phyloP scores from a whole-genome alignment of 1,140 invertebrate genomes.

The Neodiprion virginianus region DNA sequence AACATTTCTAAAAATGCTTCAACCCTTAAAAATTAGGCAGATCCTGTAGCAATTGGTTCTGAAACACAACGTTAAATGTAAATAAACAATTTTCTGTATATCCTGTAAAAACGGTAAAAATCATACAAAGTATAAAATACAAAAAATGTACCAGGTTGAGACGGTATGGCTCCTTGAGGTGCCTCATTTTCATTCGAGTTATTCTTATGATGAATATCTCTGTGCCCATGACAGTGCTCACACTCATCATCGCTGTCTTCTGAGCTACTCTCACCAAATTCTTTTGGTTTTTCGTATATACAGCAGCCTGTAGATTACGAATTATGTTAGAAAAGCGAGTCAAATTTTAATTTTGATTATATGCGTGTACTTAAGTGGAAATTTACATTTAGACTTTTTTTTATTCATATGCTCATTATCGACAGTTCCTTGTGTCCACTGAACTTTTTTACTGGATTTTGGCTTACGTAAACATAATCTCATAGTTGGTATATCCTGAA shows the following conservation, averaged over 20 bases:
- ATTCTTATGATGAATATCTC: constrained; percentile 71
- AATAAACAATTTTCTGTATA: not conserved
- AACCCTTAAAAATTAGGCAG: constrained; percentile 32
- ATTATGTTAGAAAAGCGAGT: constrained; percentile 20
- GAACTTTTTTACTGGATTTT: constrained; percentile 79
- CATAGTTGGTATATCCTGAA: constrained; percentile 71
- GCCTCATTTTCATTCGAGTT: constrained; percentile 39
- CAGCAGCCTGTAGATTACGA: constrained; percentile 75
- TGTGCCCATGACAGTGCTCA: constrained; percentile 85
- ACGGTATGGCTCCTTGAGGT: constrained; percentile 38
- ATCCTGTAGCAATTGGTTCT: constrained; percentile 49
- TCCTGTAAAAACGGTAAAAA: not conserved
- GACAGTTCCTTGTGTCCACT: constrained; percentile 86
- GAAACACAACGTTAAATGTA: constrained; percentile 23
- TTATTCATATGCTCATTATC: constrained; percentile 94
- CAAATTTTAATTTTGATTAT: not conserved
- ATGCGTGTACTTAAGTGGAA: not conserved
- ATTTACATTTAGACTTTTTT: constrained; percentile 94
- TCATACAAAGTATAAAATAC: too few species aligned
- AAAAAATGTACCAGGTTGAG: constrained; percentile 34
- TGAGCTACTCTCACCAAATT: constrained; percentile 84
- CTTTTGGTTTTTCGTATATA: constrained; percentile 82
- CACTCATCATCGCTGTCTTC: constrained; percentile 82
- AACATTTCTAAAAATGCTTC: constrained; percentile 14
- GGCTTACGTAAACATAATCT: constrained; percentile 77